Evolutionary conservation across 2,113 vertebrate genomes (phyloP), one percentile per base, ranked within the genome.

Genomic region (Atherinomorus stipes): DNA sequence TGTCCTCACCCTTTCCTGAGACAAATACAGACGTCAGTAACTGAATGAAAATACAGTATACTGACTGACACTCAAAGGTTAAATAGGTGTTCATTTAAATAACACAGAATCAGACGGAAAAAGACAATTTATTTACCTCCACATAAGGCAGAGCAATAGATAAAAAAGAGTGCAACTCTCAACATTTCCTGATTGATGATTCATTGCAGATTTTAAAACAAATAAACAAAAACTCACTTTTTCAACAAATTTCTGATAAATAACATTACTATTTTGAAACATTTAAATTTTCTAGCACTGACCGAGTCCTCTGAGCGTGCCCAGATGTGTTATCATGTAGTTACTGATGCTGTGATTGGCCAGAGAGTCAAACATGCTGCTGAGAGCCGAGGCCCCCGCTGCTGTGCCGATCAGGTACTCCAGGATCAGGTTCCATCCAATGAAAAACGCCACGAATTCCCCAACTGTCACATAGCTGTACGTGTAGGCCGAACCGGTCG

Each of bases 391-490:
- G 58, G 98, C 97, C 0, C 98, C 98, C 0, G 97, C 97, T 0
- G 98, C 98, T 0, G 98, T 99, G 74, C 98, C 98, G 0, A 99
- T 99, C 93, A 99, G 94, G 79, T 99, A 99, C 91, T 99, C 98
- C 91, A 99, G 92, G 76, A 99, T 97, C 86, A 99, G 90, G 83
- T 99, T 99, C 98, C 98, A 99, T 74, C 98, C 98, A 0, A 99
- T 99, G 92, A 99, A 97, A 72, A 99, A 99, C 0, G 98, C 98
- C 90, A 98, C 97, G 0, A 97, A 98, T 89, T 99, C 98, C 1
- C 98, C 98, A 0, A 99, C 96, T 0, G 98, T 99, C 83, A 99
- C 98, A 0, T 99, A 99, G 86, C 98, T 99, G 94, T 99, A 99
- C 67, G 97, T 98, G 90, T 99, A 99, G 59, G 98, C 98, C 0